Conservation (phyloP, 2,888 invertebrate species). For the Drosophila gaucha region DNA sequence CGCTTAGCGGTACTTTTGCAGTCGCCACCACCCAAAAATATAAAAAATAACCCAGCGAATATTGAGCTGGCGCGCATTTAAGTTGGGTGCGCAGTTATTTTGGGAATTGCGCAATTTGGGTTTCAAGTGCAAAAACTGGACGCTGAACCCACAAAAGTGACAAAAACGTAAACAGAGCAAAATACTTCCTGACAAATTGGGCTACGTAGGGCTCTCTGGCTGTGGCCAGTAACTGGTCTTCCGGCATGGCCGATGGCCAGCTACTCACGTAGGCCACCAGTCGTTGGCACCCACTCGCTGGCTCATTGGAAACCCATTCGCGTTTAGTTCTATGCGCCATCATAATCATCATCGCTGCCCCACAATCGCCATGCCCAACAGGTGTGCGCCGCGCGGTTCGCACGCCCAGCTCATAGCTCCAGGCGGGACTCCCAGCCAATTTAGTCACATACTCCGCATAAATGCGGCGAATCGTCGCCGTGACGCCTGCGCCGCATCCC, state of each 20-base stretch:
- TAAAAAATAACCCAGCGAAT: slow-evolving; percentile 10
- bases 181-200: slow-evolving; percentile 39
- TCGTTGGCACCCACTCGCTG: slow-evolving; percentile 11
- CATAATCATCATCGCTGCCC: slow-evolving; percentile 29
- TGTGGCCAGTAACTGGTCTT: slow-evolving; percentile 27
- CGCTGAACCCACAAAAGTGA: slow-evolving; percentile 55
- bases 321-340: slow-evolving; percentile 8
- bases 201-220: slow-evolving; percentile 28
- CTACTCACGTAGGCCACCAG: slow-evolving; percentile 54
- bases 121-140: slow-evolving; percentile 75
- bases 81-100: slow-evolving; percentile 56
- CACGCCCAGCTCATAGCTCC: slow-evolving; percentile 48
- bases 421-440: slow-evolving; percentile 1
- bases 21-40: slow-evolving; percentile 41
- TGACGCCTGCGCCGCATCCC: slow-evolving; percentile 45
- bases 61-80: slow-evolving; percentile 18
- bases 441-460: slow-evolving; percentile 49
- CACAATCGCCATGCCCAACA: slow-evolving; percentile 50
- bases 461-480: slow-evolving; percentile 32
- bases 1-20: slow-evolving; percentile 68
- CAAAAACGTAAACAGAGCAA: slow-evolving; percentile 10
- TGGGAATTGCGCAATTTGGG: slow-evolving; percentile 75
- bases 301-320: slow-evolving; percentile 37
- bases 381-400: slow-evolving; percentile 47
- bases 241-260: slow-evolving; percentile 48